Conservation (phyloP, 2,113 vertebrate species). For the Kryptolebias marmoratus region DNA sequence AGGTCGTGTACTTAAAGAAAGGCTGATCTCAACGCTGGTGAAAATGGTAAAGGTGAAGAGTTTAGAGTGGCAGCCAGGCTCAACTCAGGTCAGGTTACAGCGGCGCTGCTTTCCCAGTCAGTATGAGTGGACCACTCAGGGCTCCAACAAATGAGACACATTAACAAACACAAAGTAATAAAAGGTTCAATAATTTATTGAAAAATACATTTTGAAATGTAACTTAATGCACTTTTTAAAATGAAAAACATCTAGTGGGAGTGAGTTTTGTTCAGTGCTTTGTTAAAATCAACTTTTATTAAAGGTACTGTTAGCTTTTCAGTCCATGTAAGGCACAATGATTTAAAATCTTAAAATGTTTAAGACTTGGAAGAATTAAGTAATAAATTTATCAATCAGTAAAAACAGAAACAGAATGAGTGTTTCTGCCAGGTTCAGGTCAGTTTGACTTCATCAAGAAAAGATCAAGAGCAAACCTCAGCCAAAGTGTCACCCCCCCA, state of each 20-base stretch:
- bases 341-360: constrained; percentile 24
- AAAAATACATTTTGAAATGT: constrained; percentile 36
- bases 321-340: constrained; percentile 4
- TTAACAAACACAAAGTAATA: constrained; percentile 18
- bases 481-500: not conserved
- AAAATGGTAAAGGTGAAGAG: constrained; percentile 83
- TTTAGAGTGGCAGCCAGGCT: constrained; percentile 69
- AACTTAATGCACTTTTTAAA: not conserved
- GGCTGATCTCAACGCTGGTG: constrained; percentile 45
- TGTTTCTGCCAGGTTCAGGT: constrained; percentile 17
- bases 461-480: constrained; percentile 4
- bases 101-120: constrained; percentile 7
- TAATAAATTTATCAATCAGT: not conserved
- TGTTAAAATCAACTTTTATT: constrained; percentile 53
- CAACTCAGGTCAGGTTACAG: constrained; percentile 72
- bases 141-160: constrained; percentile 1
- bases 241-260: constrained; percentile 6
- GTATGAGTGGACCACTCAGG: constrained; percentile 10
- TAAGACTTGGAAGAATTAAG: constrained; percentile 42
- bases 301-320: constrained; percentile 10
- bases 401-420: constrained; percentile 17
- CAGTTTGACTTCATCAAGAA: not conserved
- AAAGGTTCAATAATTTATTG: constrained; percentile 64
- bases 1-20: constrained; percentile 35
- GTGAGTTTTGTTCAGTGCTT: constrained; percentile 6